Conservation (phyloP, 2,888 invertebrate species). For the Eupithecia insigniata region DNA sequence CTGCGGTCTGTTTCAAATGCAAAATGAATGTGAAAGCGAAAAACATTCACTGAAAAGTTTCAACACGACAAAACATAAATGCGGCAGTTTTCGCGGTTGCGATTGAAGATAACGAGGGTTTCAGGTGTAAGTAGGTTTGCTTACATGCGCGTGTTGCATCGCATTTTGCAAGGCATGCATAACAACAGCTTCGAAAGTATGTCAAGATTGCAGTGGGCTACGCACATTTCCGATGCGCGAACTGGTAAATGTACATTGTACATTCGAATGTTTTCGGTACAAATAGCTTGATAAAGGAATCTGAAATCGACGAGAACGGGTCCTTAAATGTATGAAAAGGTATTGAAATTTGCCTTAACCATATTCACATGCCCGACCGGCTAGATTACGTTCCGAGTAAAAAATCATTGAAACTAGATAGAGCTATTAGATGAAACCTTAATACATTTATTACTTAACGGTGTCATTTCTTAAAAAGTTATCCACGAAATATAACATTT, state of each 20-base stretch:
- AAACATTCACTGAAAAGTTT: constrained; percentile 40
- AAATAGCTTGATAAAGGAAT: constrained; percentile 1
- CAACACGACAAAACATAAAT: constrained; percentile 35
- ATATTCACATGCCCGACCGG: neutral
- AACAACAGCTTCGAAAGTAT: constrained; percentile 81
- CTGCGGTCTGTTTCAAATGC: constrained; percentile 41
- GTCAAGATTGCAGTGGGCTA: constrained; percentile 78
- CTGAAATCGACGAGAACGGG: neutral
- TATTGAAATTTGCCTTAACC: neutral
- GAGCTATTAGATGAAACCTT: neutral
- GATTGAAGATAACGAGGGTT: constrained; percentile 47
- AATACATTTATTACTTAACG: neutral
- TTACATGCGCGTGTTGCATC: constrained; percentile 63
- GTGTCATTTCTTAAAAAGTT: neutral
- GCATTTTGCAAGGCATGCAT: constrained; percentile 77
- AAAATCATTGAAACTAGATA: neutral
- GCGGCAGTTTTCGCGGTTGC: constrained; percentile 31
- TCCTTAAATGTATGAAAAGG: neutral
- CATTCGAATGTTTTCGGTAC: constrained; percentile 1
- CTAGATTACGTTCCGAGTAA: neutral
- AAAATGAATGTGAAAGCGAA: constrained; percentile 39
- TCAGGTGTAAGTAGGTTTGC: constrained; percentile 41
- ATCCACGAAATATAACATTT: neutral
- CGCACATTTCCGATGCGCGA: constrained; percentile 65
- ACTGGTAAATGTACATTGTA: constrained; percentile 64